Base-by-base conservation (phyloP, 1,140 invertebrate species). In the Drosophila miranda region DNA sequence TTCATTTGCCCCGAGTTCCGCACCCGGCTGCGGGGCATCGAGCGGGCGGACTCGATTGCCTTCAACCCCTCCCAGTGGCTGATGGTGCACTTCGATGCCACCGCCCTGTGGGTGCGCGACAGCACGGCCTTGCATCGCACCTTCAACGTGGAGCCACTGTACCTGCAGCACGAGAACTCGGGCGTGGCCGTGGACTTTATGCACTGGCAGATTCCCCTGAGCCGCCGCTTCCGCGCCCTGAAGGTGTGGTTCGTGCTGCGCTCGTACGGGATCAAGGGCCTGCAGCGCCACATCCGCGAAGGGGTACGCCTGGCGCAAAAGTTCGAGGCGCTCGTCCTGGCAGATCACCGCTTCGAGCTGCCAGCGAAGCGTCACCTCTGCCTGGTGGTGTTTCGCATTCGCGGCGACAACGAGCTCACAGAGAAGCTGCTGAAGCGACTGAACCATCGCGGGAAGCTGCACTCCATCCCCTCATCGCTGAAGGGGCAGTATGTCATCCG, bases 171-270 rank as follows among this genome's bases (percentile, higher is more conserved):
- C 81, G 96, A 97, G 92, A 99, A 99, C 91, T 96, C 97, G 83
- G 98, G 96, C 53, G 95, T 97, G 73, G 97, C 97, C 16, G 97
- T 98, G 71, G 97, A 99, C 91, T 99, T 97, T 73, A 98, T 98
- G 97, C 98, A 99, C 90, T 99, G 98, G 99, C 98, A 99, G 90
- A 99, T 99, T 57, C 97, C 98, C 0, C 90, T 99, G n/a, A 99
- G 98, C 43, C 96, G 98, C 90, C 93, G 98, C 72, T 99, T 99
- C 91, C 93, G 98, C 42, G 96, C 99, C 0, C 91, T 99, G 8
- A 99, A 99, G 91, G 92, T 99, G 3, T 99, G 98, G 98, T 99
- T 99, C 89, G 98, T 99, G 0, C 93, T 99, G 49, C 93, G 98
- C 58, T 96, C 96, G 75, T 98, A 95, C 81, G 98, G 98, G 30